Base-by-base conservation (phyloP, 2,797 vertebrate genomes). In the Aselliscus stoliczkanus region DNA sequence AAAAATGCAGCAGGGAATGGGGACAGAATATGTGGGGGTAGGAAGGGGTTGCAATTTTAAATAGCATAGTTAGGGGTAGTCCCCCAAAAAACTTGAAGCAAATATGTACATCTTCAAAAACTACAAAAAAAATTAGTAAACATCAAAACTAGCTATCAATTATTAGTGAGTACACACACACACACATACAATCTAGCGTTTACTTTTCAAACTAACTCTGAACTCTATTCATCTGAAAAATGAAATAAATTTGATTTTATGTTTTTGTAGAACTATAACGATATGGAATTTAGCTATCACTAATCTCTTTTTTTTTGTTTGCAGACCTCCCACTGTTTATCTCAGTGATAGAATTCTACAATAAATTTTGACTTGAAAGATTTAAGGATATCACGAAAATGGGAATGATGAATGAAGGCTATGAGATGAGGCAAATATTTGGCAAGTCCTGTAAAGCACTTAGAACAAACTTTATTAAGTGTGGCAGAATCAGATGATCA, bases 311-410 rank as follows among this genome's bases (percentile, higher is more conserved):
- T 83, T 80, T 44, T 90, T 69, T 65, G 27, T 87, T 86, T 93
- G 77, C 39, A 95, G 95, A 96, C 92, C 95, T 96, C 92, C 94
- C 94, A 97, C 92, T 84, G 47, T 91, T 97, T 70, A 96, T 58
- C 56, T 94, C 90, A 91, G 85, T 94, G 97, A 97, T 95, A 97
- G 95, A 91, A 96, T 94, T 95, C 90, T 89, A 89, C 84, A 96
- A 95, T 97, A 94, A 97, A 96, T 97, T 98, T 90, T 96, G 88
- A 96, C 70, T 98, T 97, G 96, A 97, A 97, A 95, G 90, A 83
- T 96, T 94, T 97, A 54, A 96, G 88, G 95, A 88, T 95, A 91
- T 97, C 94, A 95, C 27, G 17, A 90, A 97, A 93, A 94, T 96
- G 94, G 79, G 75, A 86, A 95, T 97, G 96, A 97, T 7, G 1